Percentiles rank a stretch among this genome's conserved stretches.
phyloP scores from a whole-genome alignment of 2,113 vertebrate species.

The Stictonetta naevosa region DNA sequence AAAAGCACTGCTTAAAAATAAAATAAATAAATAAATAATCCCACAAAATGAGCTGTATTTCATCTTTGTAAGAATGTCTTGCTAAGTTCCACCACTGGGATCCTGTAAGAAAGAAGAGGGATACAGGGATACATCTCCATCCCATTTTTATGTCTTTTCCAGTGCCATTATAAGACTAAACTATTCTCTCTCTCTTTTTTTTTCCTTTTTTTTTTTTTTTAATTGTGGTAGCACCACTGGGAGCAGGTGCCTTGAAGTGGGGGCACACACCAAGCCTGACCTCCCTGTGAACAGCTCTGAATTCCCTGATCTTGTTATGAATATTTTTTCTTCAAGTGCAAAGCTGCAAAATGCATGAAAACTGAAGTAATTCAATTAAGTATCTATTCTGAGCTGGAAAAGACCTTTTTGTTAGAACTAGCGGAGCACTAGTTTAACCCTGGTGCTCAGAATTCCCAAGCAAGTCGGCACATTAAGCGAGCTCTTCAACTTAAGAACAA shows the following conservation, averaged over 20 bases:
- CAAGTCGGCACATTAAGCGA: conserved; percentile 85
- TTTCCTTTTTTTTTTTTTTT: conserved; percentile 9
- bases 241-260: conserved; percentile 65
- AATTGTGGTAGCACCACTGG: conserved; percentile 16
- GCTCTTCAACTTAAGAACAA: conserved; percentile 88
- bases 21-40: background rate
- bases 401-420: conserved; percentile 80
- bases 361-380: conserved; percentile 84
- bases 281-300: conserved; percentile 51
- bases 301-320: conserved; percentile 69
- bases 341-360: conserved; percentile 79
- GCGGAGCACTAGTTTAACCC: conserved; percentile 79
- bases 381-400: conserved; percentile 77
- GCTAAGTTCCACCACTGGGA: background rate
- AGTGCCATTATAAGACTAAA: background rate
- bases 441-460: conserved; percentile 81
- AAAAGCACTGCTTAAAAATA: background rate
- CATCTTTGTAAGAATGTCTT: background rate
- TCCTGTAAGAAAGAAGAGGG: background rate
- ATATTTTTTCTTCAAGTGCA: conserved; percentile 73
- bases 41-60: background rate
- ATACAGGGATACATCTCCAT: background rate
- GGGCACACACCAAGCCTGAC: conserved; percentile 37
- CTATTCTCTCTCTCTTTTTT: background rate
- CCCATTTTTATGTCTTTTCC: background rate